Conservation (phyloP, 2,113 vertebrate species). For the Ophthalmolycus amberensis region DNA sequence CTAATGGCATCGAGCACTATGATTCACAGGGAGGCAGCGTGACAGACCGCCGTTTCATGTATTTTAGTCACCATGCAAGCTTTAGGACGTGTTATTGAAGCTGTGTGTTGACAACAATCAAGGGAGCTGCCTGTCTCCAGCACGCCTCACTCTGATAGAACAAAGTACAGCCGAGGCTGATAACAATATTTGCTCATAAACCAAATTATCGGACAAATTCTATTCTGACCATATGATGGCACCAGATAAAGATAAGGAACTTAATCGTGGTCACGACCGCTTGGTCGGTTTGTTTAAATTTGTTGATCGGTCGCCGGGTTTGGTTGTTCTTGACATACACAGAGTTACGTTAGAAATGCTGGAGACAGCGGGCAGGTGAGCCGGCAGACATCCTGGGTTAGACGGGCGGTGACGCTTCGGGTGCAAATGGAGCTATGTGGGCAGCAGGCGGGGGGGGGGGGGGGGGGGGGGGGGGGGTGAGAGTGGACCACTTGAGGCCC, state of each 20-base stretch:
- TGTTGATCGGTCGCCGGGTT: background rate
- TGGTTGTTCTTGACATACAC: background rate
- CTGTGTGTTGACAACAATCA: slow-evolving; percentile 36
- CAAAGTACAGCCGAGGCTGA: background rate
- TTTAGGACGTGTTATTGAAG: slow-evolving; percentile 64
- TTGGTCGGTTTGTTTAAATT: background rate
- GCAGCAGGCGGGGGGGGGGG: slow-evolving; percentile 20
- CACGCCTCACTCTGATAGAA: slow-evolving; percentile 37
- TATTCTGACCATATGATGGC: background rate
- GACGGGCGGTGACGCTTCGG: slow-evolving; percentile 30
- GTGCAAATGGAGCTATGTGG: slow-evolving; percentile 42
- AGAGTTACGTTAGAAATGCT: slow-evolving; percentile 52
- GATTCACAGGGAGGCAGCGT: slow-evolving; percentile 38
- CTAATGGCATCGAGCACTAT: slow-evolving; percentile 8
- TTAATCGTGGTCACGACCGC: background rate
- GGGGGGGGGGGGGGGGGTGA: slow-evolving; percentile 25
- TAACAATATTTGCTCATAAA: background rate
- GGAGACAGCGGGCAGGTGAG: slow-evolving; percentile 58
- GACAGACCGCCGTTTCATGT: slow-evolving; percentile 41
- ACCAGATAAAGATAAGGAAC: no score
- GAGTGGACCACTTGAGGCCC: slow-evolving; percentile 71
- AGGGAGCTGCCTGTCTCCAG: slow-evolving; percentile 53
- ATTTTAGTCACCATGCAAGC: slow-evolving; percentile 75
- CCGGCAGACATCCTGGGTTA: slow-evolving; percentile 38
- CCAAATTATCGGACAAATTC: background rate